These are phyloP conservation scores for Cheumatopsyche charites DNA, from an alignment of 1,140 invertebrate genomes.

Conservation along the genomic window DNA sequence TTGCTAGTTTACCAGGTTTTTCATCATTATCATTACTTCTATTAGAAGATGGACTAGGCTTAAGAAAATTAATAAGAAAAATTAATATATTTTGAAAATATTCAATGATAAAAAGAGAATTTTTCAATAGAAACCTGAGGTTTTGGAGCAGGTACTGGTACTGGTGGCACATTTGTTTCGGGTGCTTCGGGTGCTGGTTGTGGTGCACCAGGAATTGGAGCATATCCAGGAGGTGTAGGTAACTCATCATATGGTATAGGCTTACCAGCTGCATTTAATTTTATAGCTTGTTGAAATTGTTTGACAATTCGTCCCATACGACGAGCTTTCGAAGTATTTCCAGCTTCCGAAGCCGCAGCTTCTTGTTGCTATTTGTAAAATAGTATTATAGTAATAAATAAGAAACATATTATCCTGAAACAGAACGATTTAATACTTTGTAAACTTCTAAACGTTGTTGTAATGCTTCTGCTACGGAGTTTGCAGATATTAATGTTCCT, in stretches of 20 bases:
- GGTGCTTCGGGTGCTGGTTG: constrained; percentile 36
- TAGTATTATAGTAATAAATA: constrained; percentile 10
- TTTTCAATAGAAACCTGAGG: constrained; percentile 7
- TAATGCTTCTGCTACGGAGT: constrained; percentile 78
- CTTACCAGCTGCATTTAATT: constrained; percentile 76
- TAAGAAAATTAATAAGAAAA: background rate
- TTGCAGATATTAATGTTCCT: constrained; percentile 57
- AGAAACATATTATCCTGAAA: background rate
- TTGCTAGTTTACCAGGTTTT: constrained; percentile 28
- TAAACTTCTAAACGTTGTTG: constrained; percentile 85
- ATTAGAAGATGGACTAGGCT: constrained; percentile 16
- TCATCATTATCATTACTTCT: background rate
- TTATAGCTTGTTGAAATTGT: constrained; percentile 92
- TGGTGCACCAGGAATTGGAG: constrained; percentile 58
- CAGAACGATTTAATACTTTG: constrained; percentile 54
- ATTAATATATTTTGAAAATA: background rate
- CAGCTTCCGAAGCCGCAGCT: constrained; percentile 74
- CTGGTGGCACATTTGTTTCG: constrained; percentile 44
- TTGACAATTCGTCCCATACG: constrained; percentile 91
- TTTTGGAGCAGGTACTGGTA: constrained; percentile 41
- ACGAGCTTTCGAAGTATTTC: constrained; percentile 84
- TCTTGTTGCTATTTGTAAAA: constrained; percentile 61
- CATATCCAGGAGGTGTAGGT: constrained; percentile 84
- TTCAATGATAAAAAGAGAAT: background rate
- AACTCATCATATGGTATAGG: constrained; percentile 82